Base-by-base conservation (phyloP, 2,888 invertebrate species). In the Drosophila testacea region DNA sequence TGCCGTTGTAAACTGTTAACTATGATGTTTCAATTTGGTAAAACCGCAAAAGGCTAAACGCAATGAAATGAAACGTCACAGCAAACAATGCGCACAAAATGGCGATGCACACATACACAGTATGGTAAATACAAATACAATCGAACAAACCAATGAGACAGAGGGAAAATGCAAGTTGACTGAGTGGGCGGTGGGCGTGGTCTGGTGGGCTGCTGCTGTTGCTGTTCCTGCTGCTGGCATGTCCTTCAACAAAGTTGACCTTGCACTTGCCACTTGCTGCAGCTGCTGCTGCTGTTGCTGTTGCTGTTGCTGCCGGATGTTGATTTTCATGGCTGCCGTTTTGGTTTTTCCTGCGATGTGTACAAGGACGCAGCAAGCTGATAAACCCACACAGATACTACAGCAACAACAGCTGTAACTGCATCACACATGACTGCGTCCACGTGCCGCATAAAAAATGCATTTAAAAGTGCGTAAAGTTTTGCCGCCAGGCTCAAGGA, bases 211-310 rank as follows among this genome's bases (percentile, higher is more conserved):
- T 60, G 62, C 42, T 65, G 41, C 47, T 64, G 67, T 38, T 54
- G 42, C 51, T 77, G 54, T 34, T 56, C 28, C 39, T 66, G 77
- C 69, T 73, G 66, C 55, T 69, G 68, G 72, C 69, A 48, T 69
- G 83, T 83, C 87, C 87, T 84, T 84, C 83, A 79, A 83, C 83
- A 86, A 70, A 73, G 87, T 84, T 87, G 82, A 84, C 84, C 84
- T 84, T 86, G 87, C 87, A 82, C 84, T 84, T 84, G 87, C 87
- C 87, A 84, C 87, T 84, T 86, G 83, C 85, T 80, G 67, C 47
- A 59, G 52, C 48, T 55, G 57, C 48, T 30, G 56, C 22, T 69
- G 50, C 48, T 51, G 56, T 46, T 56, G 48, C 52, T 51, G 56
- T 46, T 56, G 48, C 52, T 51, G 56, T 38, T 56, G 48, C 52